Conservation (phyloP, 1,140 invertebrate species). For the Rhyacophila brunnea region DNA sequence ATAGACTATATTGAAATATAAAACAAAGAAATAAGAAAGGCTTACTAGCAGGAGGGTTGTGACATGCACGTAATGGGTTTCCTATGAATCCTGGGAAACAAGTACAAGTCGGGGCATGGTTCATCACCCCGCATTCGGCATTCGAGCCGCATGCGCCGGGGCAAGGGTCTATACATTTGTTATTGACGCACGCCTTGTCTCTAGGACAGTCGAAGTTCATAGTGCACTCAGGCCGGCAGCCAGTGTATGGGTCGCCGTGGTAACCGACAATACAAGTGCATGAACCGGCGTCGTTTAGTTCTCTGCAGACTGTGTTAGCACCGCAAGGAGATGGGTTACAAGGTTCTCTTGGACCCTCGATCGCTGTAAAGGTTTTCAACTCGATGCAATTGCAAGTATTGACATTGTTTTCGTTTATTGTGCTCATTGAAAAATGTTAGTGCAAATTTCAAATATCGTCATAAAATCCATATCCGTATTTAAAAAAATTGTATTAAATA, state of each 20-base stretch:
- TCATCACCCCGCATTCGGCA: constrained; percentile 76
- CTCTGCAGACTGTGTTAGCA: constrained; percentile 75
- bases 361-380: constrained; percentile 43
- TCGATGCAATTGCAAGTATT: constrained; percentile 1
- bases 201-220: constrained; percentile 75
- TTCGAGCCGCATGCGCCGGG: constrained; percentile 76
- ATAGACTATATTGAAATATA: constrained; percentile 29
- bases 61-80: constrained; percentile 72
- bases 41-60: constrained; percentile 64
- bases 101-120: constrained; percentile 78
- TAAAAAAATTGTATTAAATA: too few relatives aligned
- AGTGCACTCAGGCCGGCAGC: constrained; percentile 79
- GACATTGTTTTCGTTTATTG: too few relatives aligned
- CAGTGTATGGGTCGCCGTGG: constrained; percentile 78
- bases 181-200: constrained; percentile 74
- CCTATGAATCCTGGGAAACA: constrained; percentile 74
- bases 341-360: constrained; percentile 57
- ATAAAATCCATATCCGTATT: too few relatives aligned
- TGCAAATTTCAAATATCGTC: too few relatives aligned
- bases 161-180: constrained; percentile 81
- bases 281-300: constrained; percentile 72
- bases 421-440: too few relatives aligned
- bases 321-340: constrained; percentile 84
- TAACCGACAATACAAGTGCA: constrained; percentile 79
- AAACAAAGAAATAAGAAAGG: constrained; percentile 42